These are phyloP conservation scores for Xylocopa sonorina DNA, from an alignment of 1,140 invertebrate species.

Conservation along the genomic window DNA sequence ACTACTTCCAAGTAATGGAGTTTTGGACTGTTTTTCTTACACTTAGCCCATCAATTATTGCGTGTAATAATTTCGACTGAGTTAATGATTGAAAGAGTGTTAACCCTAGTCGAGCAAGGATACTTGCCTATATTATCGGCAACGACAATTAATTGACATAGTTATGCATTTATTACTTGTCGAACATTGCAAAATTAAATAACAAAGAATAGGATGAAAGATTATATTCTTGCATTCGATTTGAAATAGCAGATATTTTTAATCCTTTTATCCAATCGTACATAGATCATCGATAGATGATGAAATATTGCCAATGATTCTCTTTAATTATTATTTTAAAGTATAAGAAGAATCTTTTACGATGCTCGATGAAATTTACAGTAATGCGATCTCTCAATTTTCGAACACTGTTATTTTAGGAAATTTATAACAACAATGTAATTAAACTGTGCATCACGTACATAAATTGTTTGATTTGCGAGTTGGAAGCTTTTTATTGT, in stretches of 20 bases:
- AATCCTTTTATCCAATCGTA: not conserved
- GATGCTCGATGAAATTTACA: not conserved
- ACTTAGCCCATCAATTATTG: no score
- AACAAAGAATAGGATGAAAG: not conserved
- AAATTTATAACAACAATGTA: not conserved
- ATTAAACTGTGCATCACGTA: not conserved
- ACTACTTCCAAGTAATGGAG: no score
- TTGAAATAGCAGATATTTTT: not conserved
- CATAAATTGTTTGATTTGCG: conserved; percentile 1
- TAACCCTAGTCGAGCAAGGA: not conserved
- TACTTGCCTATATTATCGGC: not conserved
- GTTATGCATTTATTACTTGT: not conserved
- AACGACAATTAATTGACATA: conserved; percentile 18
- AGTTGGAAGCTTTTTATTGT: conserved; percentile 26
- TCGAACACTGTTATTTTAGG: not conserved
- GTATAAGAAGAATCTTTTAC: not conserved
- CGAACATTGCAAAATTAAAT: not conserved
- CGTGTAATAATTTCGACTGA: not conserved
- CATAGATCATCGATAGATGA: not conserved
- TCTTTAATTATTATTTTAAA: conserved; percentile 2
- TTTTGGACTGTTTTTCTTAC: no score
- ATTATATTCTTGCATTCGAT: not conserved
- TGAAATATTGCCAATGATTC: not conserved
- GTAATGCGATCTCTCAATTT: conserved; percentile 4
- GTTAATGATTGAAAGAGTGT: not conserved